Evolutionary conservation across 2,797 vertebrate genomes (phyloP).

Genomic region (Oreochromis grahami): DNA sequence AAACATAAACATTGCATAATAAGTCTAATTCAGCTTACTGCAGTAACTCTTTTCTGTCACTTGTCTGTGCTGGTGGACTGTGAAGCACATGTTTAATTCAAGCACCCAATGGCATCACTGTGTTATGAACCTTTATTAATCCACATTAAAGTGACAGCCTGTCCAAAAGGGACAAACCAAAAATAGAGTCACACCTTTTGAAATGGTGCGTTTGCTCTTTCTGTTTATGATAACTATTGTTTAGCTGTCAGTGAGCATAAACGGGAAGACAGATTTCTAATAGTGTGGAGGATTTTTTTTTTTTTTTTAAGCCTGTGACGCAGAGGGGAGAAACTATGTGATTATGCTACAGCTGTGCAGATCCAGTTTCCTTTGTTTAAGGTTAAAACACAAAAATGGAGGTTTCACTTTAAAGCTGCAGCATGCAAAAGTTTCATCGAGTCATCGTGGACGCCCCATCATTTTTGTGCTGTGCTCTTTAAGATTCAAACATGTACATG

Average conservation of each 20-base stretch:
- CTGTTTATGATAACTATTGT: background rate
- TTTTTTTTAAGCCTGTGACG: background rate
- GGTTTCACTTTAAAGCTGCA: background rate
- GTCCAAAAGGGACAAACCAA: background rate
- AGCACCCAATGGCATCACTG: background rate
- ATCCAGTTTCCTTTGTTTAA: background rate
- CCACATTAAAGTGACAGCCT: constrained; percentile 18
- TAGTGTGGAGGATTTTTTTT: background rate
- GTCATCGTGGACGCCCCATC: constrained; percentile 7
- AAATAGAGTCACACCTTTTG: background rate
- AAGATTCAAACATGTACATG: background rate
- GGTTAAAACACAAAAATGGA: background rate
- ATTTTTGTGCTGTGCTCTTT: background rate
- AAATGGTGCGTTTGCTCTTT: background rate
- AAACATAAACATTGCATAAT: background rate
- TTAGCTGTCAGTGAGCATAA: background rate
- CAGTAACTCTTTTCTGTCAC: constrained; percentile 45
- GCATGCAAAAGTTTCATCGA: constrained; percentile 12
- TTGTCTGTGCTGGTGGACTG: constrained; percentile 58
- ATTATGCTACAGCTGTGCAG: background rate
- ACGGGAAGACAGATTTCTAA: background rate
- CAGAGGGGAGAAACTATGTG: background rate
- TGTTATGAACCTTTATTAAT: constrained; percentile 24
- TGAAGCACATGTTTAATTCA: background rate
- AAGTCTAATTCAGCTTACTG: background rate